A percentile compares a stretch with the other conserved stretches of the same genome.
Evolutionary conservation across 1,140 invertebrate genomes (phyloP).

Genomic region (Polyergus mexicanus): DNA sequence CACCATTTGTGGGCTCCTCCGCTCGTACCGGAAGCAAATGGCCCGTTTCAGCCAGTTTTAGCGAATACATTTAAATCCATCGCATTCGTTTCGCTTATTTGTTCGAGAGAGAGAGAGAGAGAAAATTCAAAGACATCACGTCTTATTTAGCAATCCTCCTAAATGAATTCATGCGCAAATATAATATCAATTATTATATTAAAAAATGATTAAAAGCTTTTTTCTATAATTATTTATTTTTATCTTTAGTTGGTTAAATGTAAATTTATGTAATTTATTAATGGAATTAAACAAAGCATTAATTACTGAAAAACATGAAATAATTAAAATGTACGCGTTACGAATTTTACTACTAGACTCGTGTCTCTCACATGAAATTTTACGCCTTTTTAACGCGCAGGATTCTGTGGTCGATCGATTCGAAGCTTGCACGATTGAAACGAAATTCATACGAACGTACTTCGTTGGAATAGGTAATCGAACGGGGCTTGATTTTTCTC

Average conservation of each 20-base stretch:
- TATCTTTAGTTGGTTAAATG: neutral
- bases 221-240: neutral
- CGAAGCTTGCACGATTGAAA: neutral
- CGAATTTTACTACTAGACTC: neutral
- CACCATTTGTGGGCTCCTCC: conserved; percentile 16
- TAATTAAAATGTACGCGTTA: neutral
- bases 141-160: neutral
- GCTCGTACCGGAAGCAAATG: conserved; percentile 18
- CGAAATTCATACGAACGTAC: conserved; percentile 45
- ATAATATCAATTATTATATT: neutral
- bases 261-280: neutral
- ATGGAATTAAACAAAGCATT: conserved; percentile 8
- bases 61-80: neutral
- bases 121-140: neutral
- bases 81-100: neutral
- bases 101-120: neutral
- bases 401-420: neutral
- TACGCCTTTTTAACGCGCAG: neutral
- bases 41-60: neutral
- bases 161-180: neutral
- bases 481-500: conserved; percentile 28
- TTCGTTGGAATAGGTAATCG: conserved; percentile 58
- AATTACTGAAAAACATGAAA: neutral
- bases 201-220: neutral
- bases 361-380: neutral